A percentile compares a stretch with the other conserved stretches of the same genome.
Conservation (phyloP, 2,113 vertebrate genomes). For the Hippocampus guttulatus region DNA sequence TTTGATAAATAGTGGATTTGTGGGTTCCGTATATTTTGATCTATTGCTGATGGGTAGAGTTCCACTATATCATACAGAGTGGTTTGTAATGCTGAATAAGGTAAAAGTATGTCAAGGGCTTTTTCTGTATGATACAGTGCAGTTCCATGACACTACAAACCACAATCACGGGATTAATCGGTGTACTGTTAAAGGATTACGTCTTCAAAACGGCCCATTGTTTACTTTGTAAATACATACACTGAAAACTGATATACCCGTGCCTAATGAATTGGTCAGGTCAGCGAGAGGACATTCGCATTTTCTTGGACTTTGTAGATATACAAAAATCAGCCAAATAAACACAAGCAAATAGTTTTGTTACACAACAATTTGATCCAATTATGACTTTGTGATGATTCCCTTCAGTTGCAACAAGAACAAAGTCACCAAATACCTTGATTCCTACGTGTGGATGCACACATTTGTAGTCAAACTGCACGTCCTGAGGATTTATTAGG, state of each 20-base stretch:
- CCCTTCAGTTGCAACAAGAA: neutral
- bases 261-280: neutral
- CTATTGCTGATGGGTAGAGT: no score
- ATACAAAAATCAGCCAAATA: neutral
- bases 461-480: neutral
- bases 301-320: neutral
- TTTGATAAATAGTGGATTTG: no score
- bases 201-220: neutral
- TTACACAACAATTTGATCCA: neutral
- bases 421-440: neutral
- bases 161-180: neutral
- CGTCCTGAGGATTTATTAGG: neutral
- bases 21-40: no score
- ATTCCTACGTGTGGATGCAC: neutral
- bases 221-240: neutral
- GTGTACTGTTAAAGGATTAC: neutral
- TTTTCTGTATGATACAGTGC: neutral
- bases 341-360: neutral
- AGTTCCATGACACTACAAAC: neutral
- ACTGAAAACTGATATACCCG: neutral
- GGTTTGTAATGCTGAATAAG: no score
- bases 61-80: no score
- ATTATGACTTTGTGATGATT: neutral
- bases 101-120: neutral
- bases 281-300: neutral